Evolutionary conservation across 1,140 invertebrate genomes (phyloP).

Genomic region (Drosophila albomicans): DNA sequence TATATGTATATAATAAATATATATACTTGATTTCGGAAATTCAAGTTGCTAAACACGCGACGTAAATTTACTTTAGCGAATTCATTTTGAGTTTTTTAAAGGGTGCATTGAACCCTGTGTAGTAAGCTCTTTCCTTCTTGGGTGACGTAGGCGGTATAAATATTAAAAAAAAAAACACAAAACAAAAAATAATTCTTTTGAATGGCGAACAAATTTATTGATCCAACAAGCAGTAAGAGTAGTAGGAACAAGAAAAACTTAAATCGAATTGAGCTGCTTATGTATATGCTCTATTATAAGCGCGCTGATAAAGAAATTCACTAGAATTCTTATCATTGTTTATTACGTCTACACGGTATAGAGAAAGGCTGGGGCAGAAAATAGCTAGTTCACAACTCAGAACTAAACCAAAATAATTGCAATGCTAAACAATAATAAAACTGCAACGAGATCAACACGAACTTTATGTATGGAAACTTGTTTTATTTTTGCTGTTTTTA

Average conservation of each 20-base stretch:
- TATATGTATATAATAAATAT: constrained; percentile 9
- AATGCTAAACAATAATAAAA: constrained; percentile 1
- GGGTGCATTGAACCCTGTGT: constrained; percentile 35
- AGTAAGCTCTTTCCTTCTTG: constrained; percentile 6
- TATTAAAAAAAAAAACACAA: constrained; percentile 5
- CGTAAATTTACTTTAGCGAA: constrained; percentile 3
- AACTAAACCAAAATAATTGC: neutral
- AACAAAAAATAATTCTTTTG: constrained; percentile 26
- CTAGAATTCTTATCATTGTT: constrained; percentile 11
- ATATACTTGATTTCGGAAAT: constrained; percentile 28
- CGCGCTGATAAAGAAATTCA: constrained; percentile 5
- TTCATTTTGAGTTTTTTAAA: constrained; percentile 7
- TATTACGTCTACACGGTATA: too few relatives aligned
- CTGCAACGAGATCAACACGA: constrained; percentile 6
- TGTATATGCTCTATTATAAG: neutral
- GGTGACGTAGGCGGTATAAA: constrained; percentile 2
- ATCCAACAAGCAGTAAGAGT: constrained; percentile 32
- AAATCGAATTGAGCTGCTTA: neutral
- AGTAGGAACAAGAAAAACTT: neutral
- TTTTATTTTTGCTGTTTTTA: constrained; percentile 3
- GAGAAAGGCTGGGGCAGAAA: too few relatives aligned
- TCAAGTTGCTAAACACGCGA: constrained; percentile 51
- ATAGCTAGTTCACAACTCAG: neutral
- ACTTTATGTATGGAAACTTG: constrained; percentile 14
- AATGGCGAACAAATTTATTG: constrained; percentile 39